Conservation (phyloP, 2,797 vertebrate genomes). For the Buphagus erythrorhynchus region DNA sequence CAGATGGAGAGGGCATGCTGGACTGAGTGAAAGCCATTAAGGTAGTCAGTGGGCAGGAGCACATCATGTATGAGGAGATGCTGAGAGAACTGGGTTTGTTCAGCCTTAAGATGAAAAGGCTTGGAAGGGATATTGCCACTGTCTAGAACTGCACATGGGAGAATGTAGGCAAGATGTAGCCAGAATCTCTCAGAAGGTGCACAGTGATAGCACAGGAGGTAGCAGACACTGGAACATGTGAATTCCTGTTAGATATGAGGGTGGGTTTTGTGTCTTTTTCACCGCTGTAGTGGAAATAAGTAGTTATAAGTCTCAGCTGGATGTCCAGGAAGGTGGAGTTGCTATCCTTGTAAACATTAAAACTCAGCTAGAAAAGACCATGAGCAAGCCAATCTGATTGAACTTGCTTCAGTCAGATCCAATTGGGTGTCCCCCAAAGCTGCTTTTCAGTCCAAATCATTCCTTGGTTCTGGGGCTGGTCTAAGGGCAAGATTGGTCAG, state of each 20-base stretch:
- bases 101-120: neutral
- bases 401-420: neutral
- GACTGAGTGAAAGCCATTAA: neutral
- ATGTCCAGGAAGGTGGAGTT: neutral
- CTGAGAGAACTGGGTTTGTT: neutral
- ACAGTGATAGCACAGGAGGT: neutral
- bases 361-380: neutral
- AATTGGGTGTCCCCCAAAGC: accelerated
- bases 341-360: neutral
- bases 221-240: neutral
- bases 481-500: neutral
- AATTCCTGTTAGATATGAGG: neutral
- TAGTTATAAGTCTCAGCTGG: neutral
- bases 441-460: neutral
- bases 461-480: neutral
- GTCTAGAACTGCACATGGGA: neutral
- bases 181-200: neutral
- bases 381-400: neutral
- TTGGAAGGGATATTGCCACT: neutral
- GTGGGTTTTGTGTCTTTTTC: neutral
- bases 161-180: neutral
- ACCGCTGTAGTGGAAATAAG: neutral
- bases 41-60: accelerated
- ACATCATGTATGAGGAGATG: neutral
- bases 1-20: neutral